Evolutionary conservation across 2,888 invertebrate genomes (phyloP).

Genomic region (Hofmannophila pseudospretella): DNA sequence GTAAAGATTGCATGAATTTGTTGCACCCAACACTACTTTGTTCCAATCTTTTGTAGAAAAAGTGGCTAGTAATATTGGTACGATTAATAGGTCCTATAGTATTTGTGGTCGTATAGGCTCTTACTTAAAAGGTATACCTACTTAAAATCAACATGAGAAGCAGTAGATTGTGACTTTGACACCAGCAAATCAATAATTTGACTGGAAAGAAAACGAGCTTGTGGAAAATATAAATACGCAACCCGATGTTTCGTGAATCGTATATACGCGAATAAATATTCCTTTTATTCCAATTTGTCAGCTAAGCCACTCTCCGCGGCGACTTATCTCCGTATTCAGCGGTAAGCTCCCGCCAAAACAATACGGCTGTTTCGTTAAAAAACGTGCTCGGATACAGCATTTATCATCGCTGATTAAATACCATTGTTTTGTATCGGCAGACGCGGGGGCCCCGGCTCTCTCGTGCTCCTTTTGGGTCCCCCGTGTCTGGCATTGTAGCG

Average conservation of each 20-base stretch:
- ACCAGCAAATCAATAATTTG: too few relatives aligned
- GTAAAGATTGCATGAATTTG: too few relatives aligned
- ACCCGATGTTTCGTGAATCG: not conserved
- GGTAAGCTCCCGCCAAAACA: slow-evolving; percentile 77
- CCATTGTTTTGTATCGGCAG: slow-evolving; percentile 76
- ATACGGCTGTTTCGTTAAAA: slow-evolving; percentile 76
- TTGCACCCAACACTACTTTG: too few relatives aligned
- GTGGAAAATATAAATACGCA: too few relatives aligned
- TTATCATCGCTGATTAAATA: slow-evolving; percentile 78
- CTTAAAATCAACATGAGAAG: too few relatives aligned
- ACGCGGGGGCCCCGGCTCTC: slow-evolving; percentile 53
- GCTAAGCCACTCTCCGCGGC: slow-evolving; percentile 73
- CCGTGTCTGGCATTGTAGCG: slow-evolving; percentile 67
- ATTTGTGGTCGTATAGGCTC: too few relatives aligned
- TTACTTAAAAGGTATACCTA: too few relatives aligned
- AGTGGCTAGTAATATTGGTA: too few relatives aligned
- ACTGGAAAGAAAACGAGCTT: too few relatives aligned
- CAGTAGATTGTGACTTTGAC: too few relatives aligned
- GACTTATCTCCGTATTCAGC: slow-evolving; percentile 73
- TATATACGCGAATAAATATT: slow-evolving; percentile 75
- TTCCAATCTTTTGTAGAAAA: too few relatives aligned
- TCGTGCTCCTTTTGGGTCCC: slow-evolving; percentile 66
- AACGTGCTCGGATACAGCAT: slow-evolving; percentile 76
- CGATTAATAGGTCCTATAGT: too few relatives aligned
- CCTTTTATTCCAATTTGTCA: slow-evolving; percentile 78